Evolutionary conservation across 2,113 vertebrate species (phyloP).

Genomic region (Gila orcuttii): DNA sequence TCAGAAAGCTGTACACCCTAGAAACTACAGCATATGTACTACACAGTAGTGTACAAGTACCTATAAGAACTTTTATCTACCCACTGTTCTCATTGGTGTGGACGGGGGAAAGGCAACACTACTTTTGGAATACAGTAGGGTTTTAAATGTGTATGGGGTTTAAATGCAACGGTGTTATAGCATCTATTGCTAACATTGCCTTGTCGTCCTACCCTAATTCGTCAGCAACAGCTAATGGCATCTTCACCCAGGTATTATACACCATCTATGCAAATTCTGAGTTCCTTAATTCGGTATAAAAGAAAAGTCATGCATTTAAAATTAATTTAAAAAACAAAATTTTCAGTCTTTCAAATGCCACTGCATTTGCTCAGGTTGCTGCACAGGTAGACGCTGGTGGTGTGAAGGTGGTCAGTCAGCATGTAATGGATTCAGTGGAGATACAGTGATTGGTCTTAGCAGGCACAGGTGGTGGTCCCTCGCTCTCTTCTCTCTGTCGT

Average conservation of each 20-base stretch:
- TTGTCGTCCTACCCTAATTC: slow-evolving; percentile 11
- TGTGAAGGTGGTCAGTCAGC: slow-evolving; percentile 6
- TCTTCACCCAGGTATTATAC: slow-evolving; percentile 50
- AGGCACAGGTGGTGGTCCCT: slow-evolving; percentile 71
- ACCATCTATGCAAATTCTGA: slow-evolving; percentile 40
- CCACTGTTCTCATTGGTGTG: slow-evolving; percentile 58
- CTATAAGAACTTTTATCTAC: slow-evolving; percentile 76
- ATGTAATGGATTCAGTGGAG: slow-evolving; percentile 46
- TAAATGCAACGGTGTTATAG: neutral
- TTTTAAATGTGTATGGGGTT: slow-evolving; percentile 32
- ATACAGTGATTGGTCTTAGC: slow-evolving; percentile 66
- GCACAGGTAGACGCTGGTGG: neutral
- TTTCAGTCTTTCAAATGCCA: slow-evolving; percentile 20
- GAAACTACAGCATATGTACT: slow-evolving; percentile 67
- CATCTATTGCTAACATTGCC: slow-evolving; percentile 17
- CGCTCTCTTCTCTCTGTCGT: slow-evolving; percentile 40
- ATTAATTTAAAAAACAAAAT: slow-evolving; percentile 40
- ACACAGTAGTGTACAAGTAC: slow-evolving; percentile 80
- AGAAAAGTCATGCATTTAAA: slow-evolving; percentile 54
- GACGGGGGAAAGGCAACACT: slow-evolving; percentile 70
- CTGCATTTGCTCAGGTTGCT: slow-evolving; percentile 26
- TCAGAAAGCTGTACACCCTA: slow-evolving; percentile 59
- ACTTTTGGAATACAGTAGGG: slow-evolving; percentile 73
- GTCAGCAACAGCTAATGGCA: slow-evolving; percentile 19
- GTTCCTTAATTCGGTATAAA: slow-evolving; percentile 42